Conservation (phyloP, 2,888 invertebrate genomes). For the Tachina grossa region DNA sequence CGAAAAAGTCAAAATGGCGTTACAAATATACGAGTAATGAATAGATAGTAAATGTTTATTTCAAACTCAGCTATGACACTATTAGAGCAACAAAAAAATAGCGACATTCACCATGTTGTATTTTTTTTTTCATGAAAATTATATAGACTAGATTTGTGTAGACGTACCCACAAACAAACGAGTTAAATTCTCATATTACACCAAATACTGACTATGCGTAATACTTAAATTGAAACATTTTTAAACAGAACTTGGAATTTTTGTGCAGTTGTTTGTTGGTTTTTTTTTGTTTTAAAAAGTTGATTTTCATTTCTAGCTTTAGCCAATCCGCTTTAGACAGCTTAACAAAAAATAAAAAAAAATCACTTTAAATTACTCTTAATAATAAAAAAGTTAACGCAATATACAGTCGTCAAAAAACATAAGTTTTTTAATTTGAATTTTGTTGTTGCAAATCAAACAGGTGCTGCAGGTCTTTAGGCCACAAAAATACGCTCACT, state of each 20-base stretch:
- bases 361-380: conserved; percentile 70
- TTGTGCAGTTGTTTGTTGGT: conserved; percentile 24
- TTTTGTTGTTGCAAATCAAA: conserved; percentile 62
- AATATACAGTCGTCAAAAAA: conserved; percentile 25
- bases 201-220: conserved; percentile 63
- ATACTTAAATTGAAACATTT: conserved; percentile 64
- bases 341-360: conserved; percentile 56
- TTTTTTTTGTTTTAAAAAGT: conserved; percentile 63
- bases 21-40: conserved; percentile 43
- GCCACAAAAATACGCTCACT: conserved; percentile 52
- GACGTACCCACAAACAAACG: not conserved
- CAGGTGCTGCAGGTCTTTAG: conserved; percentile 71
- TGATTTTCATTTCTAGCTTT: conserved; percentile 68
- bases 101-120: conserved; percentile 70
- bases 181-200: conserved; percentile 22
- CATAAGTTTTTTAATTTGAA: conserved; percentile 57
- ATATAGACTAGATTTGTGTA: conserved; percentile 26
- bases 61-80: conserved; percentile 42
- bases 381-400: conserved; percentile 40
- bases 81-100: conserved; percentile 48
- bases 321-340: conserved; percentile 72
- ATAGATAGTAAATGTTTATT: conserved; percentile 44
- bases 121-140: conserved; percentile 35
- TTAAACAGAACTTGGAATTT: conserved; percentile 33
- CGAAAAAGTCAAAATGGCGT: conserved; percentile 69